A percentile compares a stretch with the other conserved stretches of the same genome.
Evolutionary conservation across 2,113 vertebrate species (phyloP).

Genomic region (Hippocampus barbouri): DNA sequence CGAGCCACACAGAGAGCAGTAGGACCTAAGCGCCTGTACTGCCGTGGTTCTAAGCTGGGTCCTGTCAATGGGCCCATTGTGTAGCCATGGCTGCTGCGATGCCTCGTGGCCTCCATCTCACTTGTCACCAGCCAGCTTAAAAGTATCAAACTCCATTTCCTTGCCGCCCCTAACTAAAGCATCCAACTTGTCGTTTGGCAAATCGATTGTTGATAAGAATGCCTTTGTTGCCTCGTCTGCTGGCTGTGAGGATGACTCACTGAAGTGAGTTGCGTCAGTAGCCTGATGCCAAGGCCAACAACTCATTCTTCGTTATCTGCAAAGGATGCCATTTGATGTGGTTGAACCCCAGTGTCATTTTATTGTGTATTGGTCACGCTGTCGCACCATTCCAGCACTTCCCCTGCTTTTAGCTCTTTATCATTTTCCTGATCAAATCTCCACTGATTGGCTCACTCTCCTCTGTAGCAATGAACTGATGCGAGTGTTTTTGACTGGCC

Average conservation of each 20-base stretch:
- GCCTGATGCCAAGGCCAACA: constrained; percentile 50
- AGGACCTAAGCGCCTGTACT: constrained; percentile 49
- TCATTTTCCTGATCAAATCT: neutral
- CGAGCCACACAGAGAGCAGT: constrained; percentile 52
- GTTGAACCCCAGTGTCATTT: constrained; percentile 17
- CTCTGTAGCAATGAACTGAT: constrained; percentile 10
- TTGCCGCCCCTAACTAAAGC: constrained; percentile 31
- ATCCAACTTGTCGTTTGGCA: constrained; percentile 48
- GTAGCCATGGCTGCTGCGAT: constrained; percentile 45
- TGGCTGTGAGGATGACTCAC: constrained; percentile 50
- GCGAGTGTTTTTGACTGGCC: constrained; percentile 9
- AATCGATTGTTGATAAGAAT: constrained; percentile 50
- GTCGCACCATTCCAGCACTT: constrained; percentile 6
- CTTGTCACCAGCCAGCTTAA: constrained; percentile 36
- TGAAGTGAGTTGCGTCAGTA: constrained; percentile 51
- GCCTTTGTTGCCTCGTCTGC: constrained; percentile 54
- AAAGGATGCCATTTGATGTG: constrained; percentile 47
- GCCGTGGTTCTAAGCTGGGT: constrained; percentile 47
- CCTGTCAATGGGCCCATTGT: constrained; percentile 69
- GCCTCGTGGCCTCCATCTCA: constrained; percentile 53
- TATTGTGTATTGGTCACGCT: neutral
- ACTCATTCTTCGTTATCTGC: constrained; percentile 57
- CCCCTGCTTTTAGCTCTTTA: neutral
- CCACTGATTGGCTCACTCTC: neutral
- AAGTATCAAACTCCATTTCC: constrained; percentile 45